Base-by-base conservation (phyloP, 2,888 invertebrate genomes). In the Stenichneumon culpator region DNA sequence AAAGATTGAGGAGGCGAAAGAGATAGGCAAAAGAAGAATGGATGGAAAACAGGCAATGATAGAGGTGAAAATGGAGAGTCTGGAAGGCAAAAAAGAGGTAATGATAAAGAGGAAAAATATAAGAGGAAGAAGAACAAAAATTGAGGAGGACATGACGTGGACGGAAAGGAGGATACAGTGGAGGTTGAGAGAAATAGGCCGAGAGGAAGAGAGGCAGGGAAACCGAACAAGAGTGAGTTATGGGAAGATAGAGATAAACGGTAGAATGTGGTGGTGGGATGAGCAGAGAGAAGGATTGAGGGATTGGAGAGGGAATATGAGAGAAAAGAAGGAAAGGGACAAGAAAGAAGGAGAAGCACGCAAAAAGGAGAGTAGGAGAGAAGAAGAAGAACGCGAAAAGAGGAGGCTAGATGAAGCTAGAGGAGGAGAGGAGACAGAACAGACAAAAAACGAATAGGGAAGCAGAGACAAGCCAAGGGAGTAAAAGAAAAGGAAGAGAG, bases 1-100 rank as follows among this genome's bases (percentile, higher is more conserved):
- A 9, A 65, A 22, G 5, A 3, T 79, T 6, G 52, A 1, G 5
- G 50, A 39, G 4, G 79, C 22, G 14, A 79, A 69, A 36, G 50
- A 69, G 69, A 57, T 47, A 6, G 60, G 60, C 6, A 50, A n/a
- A 19, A n/a, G 32, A 32, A 14, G 63, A 28, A 57, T 1, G 22
- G 39, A 32, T 1, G 16, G 67, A 1, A n/a, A 47, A 9, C 28
- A 36, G 7, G n/a, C 14, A 19, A 72, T n/a, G 22, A 19, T 79
- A 32, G 79, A 52, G 50, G 79, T 65, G 9, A 63, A 14, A 22
- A 36, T 79, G 63, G 70, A 72, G 39, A 22, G 14, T 14, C 4
- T 63, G 22, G 63, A 72, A 11, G 69, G 36, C 9, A 65, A 79
- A 28, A 79, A 9, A 39, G 63, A 79, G 22, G 63, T 79, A 2